Evolutionary conservation across 2,113 vertebrate species (phyloP).

Genomic region (Boleophthalmus pectinirostris): DNA sequence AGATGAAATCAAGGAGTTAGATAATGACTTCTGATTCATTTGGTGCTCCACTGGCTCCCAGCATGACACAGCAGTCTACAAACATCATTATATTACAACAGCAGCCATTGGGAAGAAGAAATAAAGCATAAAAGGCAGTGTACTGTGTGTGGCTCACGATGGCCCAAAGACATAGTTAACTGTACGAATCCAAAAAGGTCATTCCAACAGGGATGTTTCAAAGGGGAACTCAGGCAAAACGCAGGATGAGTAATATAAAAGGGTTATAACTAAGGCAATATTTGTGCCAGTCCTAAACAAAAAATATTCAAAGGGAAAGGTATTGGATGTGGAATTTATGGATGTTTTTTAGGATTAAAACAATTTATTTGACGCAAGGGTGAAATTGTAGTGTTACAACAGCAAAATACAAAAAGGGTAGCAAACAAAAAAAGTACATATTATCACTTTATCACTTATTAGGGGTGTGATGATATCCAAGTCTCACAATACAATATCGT

Average conservation of each 20-base stretch:
- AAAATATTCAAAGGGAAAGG: not conserved
- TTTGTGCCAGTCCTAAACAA: not conserved
- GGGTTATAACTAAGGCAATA: not conserved
- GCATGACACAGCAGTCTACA: constrained; percentile 19
- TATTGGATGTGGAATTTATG: not conserved
- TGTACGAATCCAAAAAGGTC: constrained; percentile 68
- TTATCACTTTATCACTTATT: too few relatives aligned
- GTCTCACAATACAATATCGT: too few relatives aligned
- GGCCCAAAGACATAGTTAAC: constrained; percentile 53
- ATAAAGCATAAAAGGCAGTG: constrained; percentile 52
- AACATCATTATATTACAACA: constrained; percentile 18
- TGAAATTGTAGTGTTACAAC: too few relatives aligned
- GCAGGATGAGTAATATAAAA: not conserved
- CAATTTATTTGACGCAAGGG: too few relatives aligned
- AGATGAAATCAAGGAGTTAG: not conserved
- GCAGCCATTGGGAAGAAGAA: constrained; percentile 14
- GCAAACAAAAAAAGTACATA: too few relatives aligned
- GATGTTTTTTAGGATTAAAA: too few relatives aligned
- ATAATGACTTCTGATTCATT: constrained; percentile 8
- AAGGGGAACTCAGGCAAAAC: constrained; percentile 4
- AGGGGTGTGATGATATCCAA: too few relatives aligned
- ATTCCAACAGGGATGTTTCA: constrained; percentile 32
- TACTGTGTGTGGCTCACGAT: constrained; percentile 47
- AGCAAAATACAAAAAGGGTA: too few relatives aligned
- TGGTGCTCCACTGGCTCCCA: constrained; percentile 9